Percentiles rank a stretch among this genome's conserved stretches.
phyloP scores from a whole-genome alignment of 2,797 vertebrate species.

The Galaxias olidus region DNA sequence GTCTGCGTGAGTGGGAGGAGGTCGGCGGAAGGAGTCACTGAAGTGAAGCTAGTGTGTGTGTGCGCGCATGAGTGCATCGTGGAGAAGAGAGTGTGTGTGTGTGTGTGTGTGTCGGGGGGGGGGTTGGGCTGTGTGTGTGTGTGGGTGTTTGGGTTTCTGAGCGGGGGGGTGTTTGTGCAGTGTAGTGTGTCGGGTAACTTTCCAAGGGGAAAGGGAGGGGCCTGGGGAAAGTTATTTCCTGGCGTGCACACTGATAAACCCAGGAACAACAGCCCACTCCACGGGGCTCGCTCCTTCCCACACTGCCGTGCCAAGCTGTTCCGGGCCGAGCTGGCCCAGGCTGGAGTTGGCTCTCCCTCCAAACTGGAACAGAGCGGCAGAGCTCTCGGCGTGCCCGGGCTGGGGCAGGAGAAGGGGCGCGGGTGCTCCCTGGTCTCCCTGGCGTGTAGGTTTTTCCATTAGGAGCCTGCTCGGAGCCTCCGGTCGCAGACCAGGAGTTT shows the following conservation, averaged over 20 bases:
- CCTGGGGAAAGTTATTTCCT: conserved; percentile 66
- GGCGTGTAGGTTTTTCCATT: conserved; percentile 64
- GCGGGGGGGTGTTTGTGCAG: conserved; percentile 1
- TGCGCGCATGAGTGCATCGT: conserved; percentile 27
- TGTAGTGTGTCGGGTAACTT: conserved; percentile 57
- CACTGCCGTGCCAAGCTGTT: too few species aligned
- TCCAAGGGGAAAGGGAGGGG: conserved; percentile 61
- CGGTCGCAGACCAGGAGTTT: conserved; percentile 67
- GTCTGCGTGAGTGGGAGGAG: conserved; percentile 70
- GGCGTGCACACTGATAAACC: conserved; percentile 47
- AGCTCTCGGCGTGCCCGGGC: too few species aligned
- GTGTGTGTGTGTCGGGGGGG: conserved; percentile 6
- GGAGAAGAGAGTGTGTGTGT: not conserved
- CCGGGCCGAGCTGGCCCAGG: too few species aligned
- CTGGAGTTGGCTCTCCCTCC: too few species aligned
- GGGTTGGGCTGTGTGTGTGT: conserved; percentile 3
- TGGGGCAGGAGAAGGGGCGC: too few species aligned
- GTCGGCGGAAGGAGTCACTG: conserved; percentile 68
- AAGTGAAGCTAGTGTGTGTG: conserved; percentile 63
- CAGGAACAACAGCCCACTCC: conserved; percentile 4
- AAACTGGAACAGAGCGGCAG: too few species aligned
- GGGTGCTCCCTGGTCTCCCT: conserved; percentile 25
- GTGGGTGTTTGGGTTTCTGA: conserved; percentile 5
- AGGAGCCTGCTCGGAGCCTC: conserved; percentile 51
- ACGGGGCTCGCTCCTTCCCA: too few species aligned